phyloP scores from a whole-genome alignment of 2,113 vertebrate genomes.

The Hoplias malabaricus region DNA sequence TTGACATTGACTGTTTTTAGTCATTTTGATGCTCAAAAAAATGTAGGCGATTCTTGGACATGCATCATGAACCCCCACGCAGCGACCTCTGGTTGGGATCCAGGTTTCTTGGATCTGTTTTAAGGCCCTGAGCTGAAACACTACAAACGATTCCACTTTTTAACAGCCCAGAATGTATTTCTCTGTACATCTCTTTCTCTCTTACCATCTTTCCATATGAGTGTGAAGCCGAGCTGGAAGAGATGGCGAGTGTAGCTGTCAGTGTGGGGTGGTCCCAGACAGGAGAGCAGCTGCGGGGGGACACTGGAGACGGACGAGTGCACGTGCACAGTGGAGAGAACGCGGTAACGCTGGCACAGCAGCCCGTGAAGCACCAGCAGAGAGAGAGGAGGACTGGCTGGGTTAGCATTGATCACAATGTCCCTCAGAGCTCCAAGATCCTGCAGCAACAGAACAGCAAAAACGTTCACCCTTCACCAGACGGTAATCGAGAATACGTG shows the following conservation, averaged over 20 bases:
- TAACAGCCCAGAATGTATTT: too few species aligned
- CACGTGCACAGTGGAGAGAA: conserved; percentile 89
- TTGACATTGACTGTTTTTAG: too few species aligned
- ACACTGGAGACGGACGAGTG: conserved; percentile 84
- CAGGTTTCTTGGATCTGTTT: background rate
- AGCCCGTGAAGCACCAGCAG: conserved; percentile 88
- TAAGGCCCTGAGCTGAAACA: background rate
- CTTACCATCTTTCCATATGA: conserved; percentile 98
- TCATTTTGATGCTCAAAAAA: too few species aligned
- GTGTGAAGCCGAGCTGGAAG: conserved; percentile 92
- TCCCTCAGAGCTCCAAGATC: conserved; percentile 88
- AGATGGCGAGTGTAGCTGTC: conserved; percentile 79
- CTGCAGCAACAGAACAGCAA: conserved; percentile 60
- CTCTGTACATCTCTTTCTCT: background rate
- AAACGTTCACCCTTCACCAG: background rate
- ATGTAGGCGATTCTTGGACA: too few species aligned
- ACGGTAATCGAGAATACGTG: background rate
- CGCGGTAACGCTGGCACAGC: conserved; percentile 83
- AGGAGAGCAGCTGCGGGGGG: conserved; percentile 82
- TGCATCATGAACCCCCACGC: too few species aligned
- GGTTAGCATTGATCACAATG: conserved; percentile 93
- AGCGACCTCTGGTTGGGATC: too few species aligned
- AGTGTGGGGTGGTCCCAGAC: conserved; percentile 82
- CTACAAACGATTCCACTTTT: background rate
- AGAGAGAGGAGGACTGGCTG: conserved; percentile 82